A percentile compares a stretch with the other conserved stretches of the same genome.
Conservation (phyloP, 2,888 invertebrate genomes). For the Laothoe populi region DNA sequence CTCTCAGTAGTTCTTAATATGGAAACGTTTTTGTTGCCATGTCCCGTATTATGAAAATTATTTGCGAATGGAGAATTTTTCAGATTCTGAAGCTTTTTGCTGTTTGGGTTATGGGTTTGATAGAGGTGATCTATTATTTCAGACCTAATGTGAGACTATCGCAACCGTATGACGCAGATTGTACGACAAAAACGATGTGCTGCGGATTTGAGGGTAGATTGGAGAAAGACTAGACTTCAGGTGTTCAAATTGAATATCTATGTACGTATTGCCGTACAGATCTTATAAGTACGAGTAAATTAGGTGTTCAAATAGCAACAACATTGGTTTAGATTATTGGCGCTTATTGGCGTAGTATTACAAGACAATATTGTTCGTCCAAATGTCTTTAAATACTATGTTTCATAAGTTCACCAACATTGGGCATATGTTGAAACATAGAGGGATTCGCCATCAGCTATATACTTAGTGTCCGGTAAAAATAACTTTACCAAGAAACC, state of each 20-base stretch:
- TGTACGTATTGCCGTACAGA: too few relatives aligned
- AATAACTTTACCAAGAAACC: conserved; percentile 18
- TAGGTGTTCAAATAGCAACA: not conserved
- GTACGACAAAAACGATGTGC: too few relatives aligned
- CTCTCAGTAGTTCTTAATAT: conserved; percentile 2
- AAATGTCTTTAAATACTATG: not conserved
- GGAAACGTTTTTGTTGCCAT: conserved; percentile 3
- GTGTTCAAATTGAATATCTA: too few relatives aligned
- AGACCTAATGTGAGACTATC: not conserved
- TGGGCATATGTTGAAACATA: not conserved
- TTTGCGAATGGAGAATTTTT: not conserved
- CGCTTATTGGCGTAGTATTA: too few relatives aligned
- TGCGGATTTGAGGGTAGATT: too few relatives aligned
- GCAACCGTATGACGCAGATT: not conserved
- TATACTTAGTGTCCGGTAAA: conserved; percentile 2
- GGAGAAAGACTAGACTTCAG: too few relatives aligned
- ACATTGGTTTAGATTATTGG: not conserved
- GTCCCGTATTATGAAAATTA: conserved; percentile 9
- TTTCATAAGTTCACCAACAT: not conserved
- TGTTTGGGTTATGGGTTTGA: not conserved
- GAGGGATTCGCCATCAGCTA: conserved; percentile 4
- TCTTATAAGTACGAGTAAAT: too few relatives aligned
- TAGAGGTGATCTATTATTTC: not conserved
- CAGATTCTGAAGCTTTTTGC: not conserved
- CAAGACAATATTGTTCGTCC: not conserved